A percentile compares a stretch with the other conserved stretches of the same genome.
These are phyloP conservation scores for Phenganax marumi DNA, from an alignment of 92 coral and sea anemone species.

Conservation along the genomic window DNA sequence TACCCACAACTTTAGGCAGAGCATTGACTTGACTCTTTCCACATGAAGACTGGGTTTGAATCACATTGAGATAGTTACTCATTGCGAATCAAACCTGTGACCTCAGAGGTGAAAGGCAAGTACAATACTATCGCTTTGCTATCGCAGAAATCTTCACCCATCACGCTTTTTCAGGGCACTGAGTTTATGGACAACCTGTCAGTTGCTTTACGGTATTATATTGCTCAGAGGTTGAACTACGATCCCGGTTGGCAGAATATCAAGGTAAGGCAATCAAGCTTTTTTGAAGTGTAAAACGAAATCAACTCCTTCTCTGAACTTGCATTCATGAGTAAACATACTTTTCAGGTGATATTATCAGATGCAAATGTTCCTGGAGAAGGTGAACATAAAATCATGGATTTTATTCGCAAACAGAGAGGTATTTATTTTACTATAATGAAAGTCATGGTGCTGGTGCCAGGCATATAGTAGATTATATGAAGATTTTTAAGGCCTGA, in stretches of 20 bases:
- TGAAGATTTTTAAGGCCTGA: too few species aligned
- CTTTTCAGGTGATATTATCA: constrained; percentile 75
- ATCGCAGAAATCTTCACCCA: background rate
- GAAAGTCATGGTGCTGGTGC: too few species aligned
- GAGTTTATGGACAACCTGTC: constrained; percentile 97
- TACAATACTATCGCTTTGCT: background rate
- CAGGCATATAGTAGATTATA: too few species aligned
- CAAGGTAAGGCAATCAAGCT: constrained; percentile 56
- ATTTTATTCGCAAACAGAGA: constrained; percentile 87
- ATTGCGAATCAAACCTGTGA: too few species aligned
- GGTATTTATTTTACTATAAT: constrained; percentile 46
- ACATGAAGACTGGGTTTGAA: too few species aligned
- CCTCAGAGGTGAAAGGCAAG: too few species aligned
- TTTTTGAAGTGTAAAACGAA: background rate
- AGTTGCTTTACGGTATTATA: constrained; percentile 78
- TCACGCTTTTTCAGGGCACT: constrained; percentile 66
- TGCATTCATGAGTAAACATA: background rate
- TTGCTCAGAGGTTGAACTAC: constrained; percentile 86
- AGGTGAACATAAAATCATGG: constrained; percentile 98
- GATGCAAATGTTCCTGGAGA: constrained; percentile 99
- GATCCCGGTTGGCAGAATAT: constrained; percentile 99
- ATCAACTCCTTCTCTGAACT: background rate
- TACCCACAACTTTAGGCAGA: background rate
- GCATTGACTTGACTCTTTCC: background rate
- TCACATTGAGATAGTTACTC: too few species aligned